A percentile compares a stretch with the other conserved stretches of the same genome.
Evolutionary conservation across 2,888 invertebrate genomes (phyloP).

Genomic region (Apotomis capreana): DNA sequence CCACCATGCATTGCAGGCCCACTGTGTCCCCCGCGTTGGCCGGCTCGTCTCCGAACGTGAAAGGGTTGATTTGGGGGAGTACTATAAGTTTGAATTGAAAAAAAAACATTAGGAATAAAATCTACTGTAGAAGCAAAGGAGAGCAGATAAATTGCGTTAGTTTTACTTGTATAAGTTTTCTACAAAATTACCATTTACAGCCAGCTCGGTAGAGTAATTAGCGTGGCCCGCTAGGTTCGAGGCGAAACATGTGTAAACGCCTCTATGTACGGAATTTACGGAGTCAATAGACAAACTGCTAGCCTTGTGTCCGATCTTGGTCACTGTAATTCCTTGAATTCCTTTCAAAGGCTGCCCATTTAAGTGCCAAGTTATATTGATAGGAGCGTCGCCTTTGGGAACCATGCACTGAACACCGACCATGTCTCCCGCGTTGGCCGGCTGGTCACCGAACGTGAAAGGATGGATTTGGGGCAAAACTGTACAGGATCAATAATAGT

Average conservation of each 20-base stretch:
- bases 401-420: constrained; percentile 90
- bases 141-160: constrained; percentile 2
- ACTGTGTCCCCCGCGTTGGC: constrained; percentile 87
- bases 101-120: constrained; percentile 9
- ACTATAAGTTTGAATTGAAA: constrained; percentile 27
- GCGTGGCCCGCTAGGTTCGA: constrained; percentile 87
- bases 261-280: constrained; percentile 88
- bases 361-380: constrained; percentile 89
- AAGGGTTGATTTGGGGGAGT: constrained; percentile 85
- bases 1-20: constrained; percentile 85
- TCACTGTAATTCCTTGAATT: constrained; percentile 82
- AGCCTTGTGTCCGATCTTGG: constrained; percentile 84
- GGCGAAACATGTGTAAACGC: constrained; percentile 89
- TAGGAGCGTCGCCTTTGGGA: constrained; percentile 90
- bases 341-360: constrained; percentile 84
- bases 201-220: constrained; percentile 85
- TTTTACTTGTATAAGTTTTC: constrained; percentile 9
- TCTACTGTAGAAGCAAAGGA: constrained; percentile 11
- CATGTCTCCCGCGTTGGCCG: constrained; percentile 90
- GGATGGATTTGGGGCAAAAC: constrained; percentile 91
- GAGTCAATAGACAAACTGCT: constrained; percentile 89
- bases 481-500: constrained; percentile 57
- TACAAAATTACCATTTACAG: constrained; percentile 86
- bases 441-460: constrained; percentile 89
- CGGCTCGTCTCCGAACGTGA: constrained; percentile 86